These are phyloP conservation scores for Sebastes reedi DNA, from an alignment of 2,797 vertebrate species.

Conservation along the genomic window DNA sequence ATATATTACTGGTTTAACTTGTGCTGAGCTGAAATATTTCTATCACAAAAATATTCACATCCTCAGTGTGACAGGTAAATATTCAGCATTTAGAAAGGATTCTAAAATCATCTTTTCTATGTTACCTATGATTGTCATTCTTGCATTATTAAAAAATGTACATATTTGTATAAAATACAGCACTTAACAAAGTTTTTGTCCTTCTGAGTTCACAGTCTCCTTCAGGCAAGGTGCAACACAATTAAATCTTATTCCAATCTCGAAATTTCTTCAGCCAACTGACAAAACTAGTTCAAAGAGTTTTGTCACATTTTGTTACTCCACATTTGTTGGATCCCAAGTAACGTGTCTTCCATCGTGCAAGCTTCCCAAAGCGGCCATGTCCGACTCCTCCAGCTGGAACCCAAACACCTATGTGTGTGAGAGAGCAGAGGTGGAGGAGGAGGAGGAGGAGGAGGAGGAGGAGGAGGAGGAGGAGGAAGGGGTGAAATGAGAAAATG, in stretches of 20 bases:
- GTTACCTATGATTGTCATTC: neutral
- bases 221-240: neutral
- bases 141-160: neutral
- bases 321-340: conserved; percentile 66
- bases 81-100: too few relatives aligned
- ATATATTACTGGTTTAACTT: too few relatives aligned
- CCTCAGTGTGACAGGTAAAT: too few relatives aligned
- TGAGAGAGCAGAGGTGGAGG: neutral
- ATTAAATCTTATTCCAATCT: neutral
- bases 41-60: too few relatives aligned
- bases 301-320: conserved; percentile 19
- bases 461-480: neutral
- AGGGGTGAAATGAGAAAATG: neutral
- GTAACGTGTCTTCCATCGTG: conserved; percentile 78
- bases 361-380: conserved; percentile 37
- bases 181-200: neutral
- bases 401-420: conserved; percentile 56
- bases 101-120: neutral
- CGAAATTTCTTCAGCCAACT: neutral
- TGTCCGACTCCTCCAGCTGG: conserved; percentile 58
- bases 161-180: neutral
- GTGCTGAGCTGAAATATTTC: too few relatives aligned
- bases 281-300: neutral
- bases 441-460: neutral
- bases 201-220: neutral